phyloP scores from a whole-genome alignment of 2,888 invertebrate species.

The Antitype chi region DNA sequence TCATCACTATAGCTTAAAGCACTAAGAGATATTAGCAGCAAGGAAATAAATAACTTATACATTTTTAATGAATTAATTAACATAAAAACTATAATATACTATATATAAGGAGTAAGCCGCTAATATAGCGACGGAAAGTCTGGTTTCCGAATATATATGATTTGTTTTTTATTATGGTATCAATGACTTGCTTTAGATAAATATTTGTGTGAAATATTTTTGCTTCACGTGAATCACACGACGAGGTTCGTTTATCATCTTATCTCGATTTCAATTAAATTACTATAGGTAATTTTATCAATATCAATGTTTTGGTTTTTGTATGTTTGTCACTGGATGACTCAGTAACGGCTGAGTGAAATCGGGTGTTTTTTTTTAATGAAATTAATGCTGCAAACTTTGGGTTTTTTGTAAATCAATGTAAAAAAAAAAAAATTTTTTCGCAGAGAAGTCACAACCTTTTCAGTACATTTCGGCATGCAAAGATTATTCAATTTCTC shows the following conservation, averaged over 20 bases:
- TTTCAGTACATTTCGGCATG: neutral
- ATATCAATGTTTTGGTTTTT: neutral
- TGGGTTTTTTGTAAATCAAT: too few relatives aligned
- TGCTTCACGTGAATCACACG: slow-evolving; percentile 32
- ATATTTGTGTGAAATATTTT: neutral
- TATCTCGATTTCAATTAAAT: slow-evolving; percentile 7
- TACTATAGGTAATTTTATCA: neutral
- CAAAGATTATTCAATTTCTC: neutral
- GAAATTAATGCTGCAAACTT: too few relatives aligned
- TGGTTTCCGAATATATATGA: slow-evolving; percentile 31
- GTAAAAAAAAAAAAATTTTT: too few relatives aligned
- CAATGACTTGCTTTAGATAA: slow-evolving; percentile 25
- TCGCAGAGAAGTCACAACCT: neutral
- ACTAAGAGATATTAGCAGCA: slow-evolving; percentile 40
- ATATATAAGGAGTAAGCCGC: slow-evolving; percentile 2
- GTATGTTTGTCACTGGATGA: slow-evolving; percentile 4
- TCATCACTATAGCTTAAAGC: slow-evolving; percentile 39
- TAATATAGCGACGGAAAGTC: slow-evolving; percentile 9
- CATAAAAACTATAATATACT: neutral
- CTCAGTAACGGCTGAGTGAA: neutral
- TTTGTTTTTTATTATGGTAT: slow-evolving; percentile 33
- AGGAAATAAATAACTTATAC: slow-evolving; percentile 22
- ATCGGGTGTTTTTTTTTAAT: neutral
- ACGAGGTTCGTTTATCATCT: neutral
- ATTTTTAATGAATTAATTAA: slow-evolving; percentile 12